Evolutionary conservation across 37 sponge, comb jelly and placozoan genomes (phyloP).

Genomic region (Axinella damicornis): DNA sequence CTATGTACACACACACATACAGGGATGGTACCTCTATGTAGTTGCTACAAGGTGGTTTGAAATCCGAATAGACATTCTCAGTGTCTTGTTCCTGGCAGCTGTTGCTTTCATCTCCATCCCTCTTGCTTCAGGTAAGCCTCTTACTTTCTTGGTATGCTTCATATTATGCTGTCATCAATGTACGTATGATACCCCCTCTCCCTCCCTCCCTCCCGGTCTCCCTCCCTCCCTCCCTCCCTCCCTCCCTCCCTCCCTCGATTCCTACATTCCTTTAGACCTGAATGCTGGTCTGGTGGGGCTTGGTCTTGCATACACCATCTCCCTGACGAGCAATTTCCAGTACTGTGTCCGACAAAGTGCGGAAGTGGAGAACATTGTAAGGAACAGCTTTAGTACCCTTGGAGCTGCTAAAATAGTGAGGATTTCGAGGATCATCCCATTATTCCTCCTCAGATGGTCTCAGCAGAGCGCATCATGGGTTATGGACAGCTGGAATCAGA

Average conservation of each 20-base stretch:
- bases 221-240: not conserved
- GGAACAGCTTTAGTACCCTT: not conserved
- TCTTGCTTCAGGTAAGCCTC: not conserved
- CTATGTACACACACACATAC: too few relatives aligned
- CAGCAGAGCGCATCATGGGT: slow-evolving; percentile 77
- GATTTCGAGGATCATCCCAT: not conserved
- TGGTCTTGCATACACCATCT: slow-evolving; percentile 68
- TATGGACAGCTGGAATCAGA: slow-evolving; percentile 73
- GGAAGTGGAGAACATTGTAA: slow-evolving; percentile 84
- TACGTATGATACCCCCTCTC: not conserved
- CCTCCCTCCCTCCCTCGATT: not conserved
- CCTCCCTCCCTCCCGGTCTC: slow-evolving; percentile 6
- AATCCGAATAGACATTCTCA: slow-evolving; percentile 68
- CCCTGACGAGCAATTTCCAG: slow-evolving; percentile 81
- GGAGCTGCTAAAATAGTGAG: too few relatives aligned
- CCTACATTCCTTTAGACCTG: not conserved
- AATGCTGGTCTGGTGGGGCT: slow-evolving; percentile 73
- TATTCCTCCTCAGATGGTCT: slow-evolving; percentile 70
- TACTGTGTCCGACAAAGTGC: slow-evolving; percentile 80
- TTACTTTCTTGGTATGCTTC: too few relatives aligned
- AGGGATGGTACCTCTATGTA: slow-evolving; percentile 76
- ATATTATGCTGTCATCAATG: too few relatives aligned
- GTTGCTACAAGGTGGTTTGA: slow-evolving; percentile 76
- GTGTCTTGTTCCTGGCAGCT: slow-evolving; percentile 41
- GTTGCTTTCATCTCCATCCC: slow-evolving; percentile 62